These are phyloP conservation scores for Tragelaphus buxtoni DNA, from an alignment of 2,113 vertebrate genomes.

Conservation along the genomic window DNA sequence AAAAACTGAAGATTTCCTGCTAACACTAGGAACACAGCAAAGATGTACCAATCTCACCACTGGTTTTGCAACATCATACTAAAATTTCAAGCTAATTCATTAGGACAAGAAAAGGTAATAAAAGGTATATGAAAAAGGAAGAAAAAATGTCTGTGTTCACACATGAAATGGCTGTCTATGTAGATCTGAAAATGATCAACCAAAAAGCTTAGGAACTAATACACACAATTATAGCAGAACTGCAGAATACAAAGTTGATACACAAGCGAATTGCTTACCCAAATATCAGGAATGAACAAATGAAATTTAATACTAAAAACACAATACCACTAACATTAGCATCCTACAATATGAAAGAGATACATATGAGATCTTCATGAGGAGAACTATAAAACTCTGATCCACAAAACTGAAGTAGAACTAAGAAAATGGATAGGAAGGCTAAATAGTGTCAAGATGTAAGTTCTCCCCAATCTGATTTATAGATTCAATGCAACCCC, in stretches of 20 bases:
- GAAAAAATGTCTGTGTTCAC: background rate
- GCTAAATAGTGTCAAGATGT: background rate
- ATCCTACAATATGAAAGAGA: background rate
- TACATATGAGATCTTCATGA: background rate
- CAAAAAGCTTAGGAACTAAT: background rate
- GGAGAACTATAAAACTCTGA: background rate
- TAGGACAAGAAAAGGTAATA: background rate
- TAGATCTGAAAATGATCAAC: background rate
- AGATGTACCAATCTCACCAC: background rate
- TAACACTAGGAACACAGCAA: background rate
- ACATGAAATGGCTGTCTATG: background rate
- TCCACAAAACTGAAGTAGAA: background rate
- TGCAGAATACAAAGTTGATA: background rate
- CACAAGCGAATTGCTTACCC: background rate
- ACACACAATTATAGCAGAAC: background rate
- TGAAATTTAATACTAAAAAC: background rate
- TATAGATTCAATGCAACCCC: background rate
- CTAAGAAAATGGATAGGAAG: background rate
- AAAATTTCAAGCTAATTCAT: background rate
- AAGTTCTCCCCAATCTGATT: background rate
- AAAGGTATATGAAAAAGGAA: background rate
- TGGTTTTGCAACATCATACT: background rate
- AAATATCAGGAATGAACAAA: background rate
- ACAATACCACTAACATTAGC: background rate
- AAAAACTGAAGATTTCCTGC: background rate